Base-by-base conservation (phyloP, 2,888 invertebrate species). In the Lasioglossum marginatum region DNA sequence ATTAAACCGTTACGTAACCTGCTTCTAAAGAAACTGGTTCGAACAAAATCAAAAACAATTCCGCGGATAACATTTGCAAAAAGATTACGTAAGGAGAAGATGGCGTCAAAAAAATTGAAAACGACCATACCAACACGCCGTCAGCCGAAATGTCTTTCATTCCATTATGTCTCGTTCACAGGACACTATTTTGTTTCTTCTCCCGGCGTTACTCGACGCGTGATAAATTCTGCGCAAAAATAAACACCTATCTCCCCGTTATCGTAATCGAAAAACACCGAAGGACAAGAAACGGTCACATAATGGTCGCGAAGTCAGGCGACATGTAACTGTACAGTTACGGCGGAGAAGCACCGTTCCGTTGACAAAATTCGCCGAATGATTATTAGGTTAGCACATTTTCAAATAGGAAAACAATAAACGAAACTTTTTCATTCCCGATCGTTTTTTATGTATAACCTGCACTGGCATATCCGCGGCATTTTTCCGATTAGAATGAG, bases 181-280 rank as follows among this genome's bases (percentile, higher is more conserved):
- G 68, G 68, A 37, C 37, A 37, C 37, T 34, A 19, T 34, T 19
- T 27, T 12, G 31, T 19, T 63, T n/a, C 40, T 12, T n/a, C n/a
- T n/a, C 12, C 2, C 12, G 0, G 0, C n/a, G 68, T 23, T 70
- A 40, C n/a, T 66, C 66, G 2, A 66, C 3, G n/a, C 2, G 12
- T n/a, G 37, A 70, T 70, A 40, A 14, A 40, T 70, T 37, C n/a
- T 4, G 68, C 5, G 40, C 12, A 40, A n/a, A 70, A 70, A 70
- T 37, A 70, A 70, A 70, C 40, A 70, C 14, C 40, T 70, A 70
- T 70, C 68, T 70, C 40, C 68, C 23, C n/a, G 40, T 40, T 70
- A 70, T 70, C 68, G 37, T 12, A 37, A 66, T 40, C 40, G 68
- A 70, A 37, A 70, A 70, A 70, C 40, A 14, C 6, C 16, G 31